Percentiles rank a stretch among this genome's conserved stretches.
These are phyloP conservation scores for Plebejus anna DNA, from an alignment of 2,888 invertebrate species.

Conservation along the genomic window DNA sequence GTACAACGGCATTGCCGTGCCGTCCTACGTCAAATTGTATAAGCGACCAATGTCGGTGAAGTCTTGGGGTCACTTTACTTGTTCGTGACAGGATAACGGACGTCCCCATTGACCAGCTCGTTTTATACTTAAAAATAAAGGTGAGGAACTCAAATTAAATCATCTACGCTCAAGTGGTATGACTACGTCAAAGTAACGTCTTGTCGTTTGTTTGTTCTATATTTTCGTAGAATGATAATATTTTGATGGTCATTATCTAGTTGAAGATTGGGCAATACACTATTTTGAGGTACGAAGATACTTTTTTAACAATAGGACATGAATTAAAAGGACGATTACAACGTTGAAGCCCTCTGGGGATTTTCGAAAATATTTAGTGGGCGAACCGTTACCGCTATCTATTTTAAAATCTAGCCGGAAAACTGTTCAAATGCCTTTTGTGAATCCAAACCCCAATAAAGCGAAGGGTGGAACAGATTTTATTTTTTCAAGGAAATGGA, in stretches of 20 bases:
- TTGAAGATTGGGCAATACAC: not conserved
- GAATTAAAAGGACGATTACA: not conserved
- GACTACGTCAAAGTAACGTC: not conserved
- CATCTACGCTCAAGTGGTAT: constrained; percentile 5
- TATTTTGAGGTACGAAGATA: not conserved
- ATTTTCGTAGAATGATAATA: not conserved
- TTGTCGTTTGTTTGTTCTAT: not conserved
- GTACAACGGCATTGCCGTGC: no score
- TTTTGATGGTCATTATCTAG: not conserved
- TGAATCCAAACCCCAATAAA: constrained; percentile 33
- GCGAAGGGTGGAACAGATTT: constrained; percentile 26
- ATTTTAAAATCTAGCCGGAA: constrained; percentile 28
- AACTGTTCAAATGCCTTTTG: constrained; percentile 28
- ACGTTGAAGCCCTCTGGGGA: not conserved
- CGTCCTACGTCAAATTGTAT: no score
- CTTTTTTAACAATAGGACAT: not conserved
- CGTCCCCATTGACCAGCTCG: constrained; percentile 57
- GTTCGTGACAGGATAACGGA: constrained; percentile 63
- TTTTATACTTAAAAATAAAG: constrained; percentile 61
- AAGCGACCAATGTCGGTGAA: constrained; percentile 28
- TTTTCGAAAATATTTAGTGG: constrained; percentile 20
- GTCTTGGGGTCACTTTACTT: constrained; percentile 42
- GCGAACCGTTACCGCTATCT: not conserved
- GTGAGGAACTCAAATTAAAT: constrained; percentile 46
- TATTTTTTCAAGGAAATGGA: constrained; percentile 37